Conservation (phyloP, 2,797 vertebrate species). For the Eutrigla gurnardus region DNA sequence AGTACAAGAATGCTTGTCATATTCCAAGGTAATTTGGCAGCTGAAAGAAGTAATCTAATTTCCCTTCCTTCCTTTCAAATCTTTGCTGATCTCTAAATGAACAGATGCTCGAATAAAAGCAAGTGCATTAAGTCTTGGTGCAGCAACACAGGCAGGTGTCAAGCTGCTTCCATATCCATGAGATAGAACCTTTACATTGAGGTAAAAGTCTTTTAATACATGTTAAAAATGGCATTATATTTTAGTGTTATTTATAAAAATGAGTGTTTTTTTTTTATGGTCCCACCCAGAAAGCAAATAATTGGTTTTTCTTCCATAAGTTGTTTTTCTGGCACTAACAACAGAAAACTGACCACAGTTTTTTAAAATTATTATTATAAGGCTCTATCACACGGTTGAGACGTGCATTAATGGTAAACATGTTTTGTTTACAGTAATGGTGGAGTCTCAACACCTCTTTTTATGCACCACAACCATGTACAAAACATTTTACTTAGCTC, state of each 20-base stretch:
- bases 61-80: slow-evolving; percentile 64
- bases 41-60: slow-evolving; percentile 63
- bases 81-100: slow-evolving; percentile 44
- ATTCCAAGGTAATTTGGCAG: slow-evolving; percentile 74
- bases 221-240: too few species aligned
- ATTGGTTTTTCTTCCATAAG: background rate
- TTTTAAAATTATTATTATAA: background rate
- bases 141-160: background rate
- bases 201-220: too few species aligned
- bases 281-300: background rate
- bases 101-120: slow-evolving; percentile 47
- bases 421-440: background rate
- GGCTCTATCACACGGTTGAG: background rate
- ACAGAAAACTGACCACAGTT: background rate
- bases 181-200: too few species aligned
- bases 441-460: background rate
- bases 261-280: background rate
- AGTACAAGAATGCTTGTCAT: slow-evolving; percentile 69
- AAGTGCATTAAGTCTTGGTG: slow-evolving; percentile 6
- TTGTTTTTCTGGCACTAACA: background rate
- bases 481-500: background rate
- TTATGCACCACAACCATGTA: background rate
- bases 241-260: background rate
- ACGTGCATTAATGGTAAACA: background rate
- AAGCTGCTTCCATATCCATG: background rate